Conservation (phyloP, 2,888 invertebrate species). For the Neuroscelio doddi region DNA sequence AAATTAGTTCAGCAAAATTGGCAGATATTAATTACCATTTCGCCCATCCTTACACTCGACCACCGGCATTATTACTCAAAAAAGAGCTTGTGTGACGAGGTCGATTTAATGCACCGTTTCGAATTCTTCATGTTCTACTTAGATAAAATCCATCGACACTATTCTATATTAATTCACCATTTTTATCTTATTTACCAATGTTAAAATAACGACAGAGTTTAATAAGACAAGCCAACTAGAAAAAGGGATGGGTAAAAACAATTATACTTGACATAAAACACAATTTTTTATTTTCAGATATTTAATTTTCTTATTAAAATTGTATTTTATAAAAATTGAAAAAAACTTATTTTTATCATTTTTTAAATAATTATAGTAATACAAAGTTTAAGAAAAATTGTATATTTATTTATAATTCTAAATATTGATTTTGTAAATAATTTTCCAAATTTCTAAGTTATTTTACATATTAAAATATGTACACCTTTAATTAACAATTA, state of each 20-base stretch:
- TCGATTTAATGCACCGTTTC: conserved; percentile 33
- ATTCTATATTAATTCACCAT: not conserved
- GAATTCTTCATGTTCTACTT: not conserved
- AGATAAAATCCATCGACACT: no score
- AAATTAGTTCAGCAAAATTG: no score
- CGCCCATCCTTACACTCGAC: conserved; percentile 7
- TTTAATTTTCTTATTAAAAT: no score
- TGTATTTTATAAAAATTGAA: not conserved
- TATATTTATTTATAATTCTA: not conserved
- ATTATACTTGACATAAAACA: not conserved
- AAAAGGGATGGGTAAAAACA: not conserved
- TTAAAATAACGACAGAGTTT: no score
- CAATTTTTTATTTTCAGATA: not conserved
- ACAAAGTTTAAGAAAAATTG: no score
- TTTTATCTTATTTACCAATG: not conserved
- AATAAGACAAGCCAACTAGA: not conserved
- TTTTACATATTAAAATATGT: no score
- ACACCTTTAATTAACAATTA: no score
- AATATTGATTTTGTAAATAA: no score
- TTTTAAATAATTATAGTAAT: no score
- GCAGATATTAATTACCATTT: not conserved
- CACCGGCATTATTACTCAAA: conserved; percentile 31
- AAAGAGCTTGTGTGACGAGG: conserved; percentile 62
- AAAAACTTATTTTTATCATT: no score
- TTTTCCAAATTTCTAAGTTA: no score